Conservation (phyloP, 2,113 vertebrate genomes). For the Stictonetta naevosa region DNA sequence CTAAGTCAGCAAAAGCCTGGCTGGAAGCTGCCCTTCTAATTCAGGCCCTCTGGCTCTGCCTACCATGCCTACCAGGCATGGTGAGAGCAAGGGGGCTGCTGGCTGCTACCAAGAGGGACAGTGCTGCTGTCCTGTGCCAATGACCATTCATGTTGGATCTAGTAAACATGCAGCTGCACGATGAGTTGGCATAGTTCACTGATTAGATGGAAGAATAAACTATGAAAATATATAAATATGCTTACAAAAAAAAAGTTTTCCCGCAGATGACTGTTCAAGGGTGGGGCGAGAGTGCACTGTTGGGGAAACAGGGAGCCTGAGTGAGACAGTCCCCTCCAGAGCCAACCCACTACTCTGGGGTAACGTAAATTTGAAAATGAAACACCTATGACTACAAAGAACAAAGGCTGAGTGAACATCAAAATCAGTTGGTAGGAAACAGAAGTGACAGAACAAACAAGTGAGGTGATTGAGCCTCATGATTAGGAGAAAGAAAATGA, state of each 20-base stretch:
- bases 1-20: background rate
- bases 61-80: background rate
- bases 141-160: background rate
- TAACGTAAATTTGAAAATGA: background rate
- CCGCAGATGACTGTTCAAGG: background rate
- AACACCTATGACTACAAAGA: background rate
- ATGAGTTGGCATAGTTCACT: background rate
- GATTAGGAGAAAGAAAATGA: background rate
- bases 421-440: background rate
- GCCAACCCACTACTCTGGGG: background rate
- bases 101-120: background rate
- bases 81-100: background rate
- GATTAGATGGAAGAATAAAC: constrained; percentile 10
- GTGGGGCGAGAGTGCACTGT: background rate
- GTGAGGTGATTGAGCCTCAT: background rate
- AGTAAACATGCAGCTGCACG: constrained; percentile 26
- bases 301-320: fast-evolving
- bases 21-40: background rate
- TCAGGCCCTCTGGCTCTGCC: background rate
- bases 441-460: background rate
- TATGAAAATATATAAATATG: background rate
- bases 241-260: background rate
- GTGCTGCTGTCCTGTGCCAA: background rate
- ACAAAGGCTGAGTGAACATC: background rate
- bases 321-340: background rate